Percentiles rank a stretch among this genome's conserved stretches.
Evolutionary conservation across 2,113 vertebrate species (phyloP).

Genomic region (Passer montanus): DNA sequence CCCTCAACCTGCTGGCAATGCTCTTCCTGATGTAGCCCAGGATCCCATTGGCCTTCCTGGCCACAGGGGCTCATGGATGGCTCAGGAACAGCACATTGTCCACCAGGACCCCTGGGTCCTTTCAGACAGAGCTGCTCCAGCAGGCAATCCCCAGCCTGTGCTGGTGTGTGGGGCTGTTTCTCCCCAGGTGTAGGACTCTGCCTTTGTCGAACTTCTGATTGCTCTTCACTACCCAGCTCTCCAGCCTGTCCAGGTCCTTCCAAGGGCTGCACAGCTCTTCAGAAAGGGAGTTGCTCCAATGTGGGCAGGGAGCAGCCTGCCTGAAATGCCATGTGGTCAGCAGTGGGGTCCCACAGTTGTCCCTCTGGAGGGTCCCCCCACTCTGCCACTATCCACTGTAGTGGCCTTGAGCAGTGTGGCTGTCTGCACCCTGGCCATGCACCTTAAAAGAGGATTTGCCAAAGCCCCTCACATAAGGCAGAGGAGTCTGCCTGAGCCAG

Average conservation of each 20-base stretch:
- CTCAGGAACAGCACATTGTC: background rate
- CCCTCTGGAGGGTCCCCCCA: background rate
- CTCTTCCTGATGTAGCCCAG: background rate
- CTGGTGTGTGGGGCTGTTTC: background rate
- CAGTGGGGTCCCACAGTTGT: fast-evolving
- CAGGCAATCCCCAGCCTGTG: background rate
- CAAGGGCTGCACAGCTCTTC: background rate
- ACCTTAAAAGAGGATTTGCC: background rate
- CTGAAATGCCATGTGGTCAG: fast-evolving
- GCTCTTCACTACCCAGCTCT: background rate
- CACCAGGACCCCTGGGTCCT: background rate
- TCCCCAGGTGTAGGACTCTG: background rate
- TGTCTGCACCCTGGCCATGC: background rate
- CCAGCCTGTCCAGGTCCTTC: background rate
- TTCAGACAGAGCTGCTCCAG: background rate
- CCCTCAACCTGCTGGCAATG: background rate
- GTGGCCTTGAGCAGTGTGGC: background rate
- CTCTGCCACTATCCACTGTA: background rate
- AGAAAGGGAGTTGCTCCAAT: background rate
- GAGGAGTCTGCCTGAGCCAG: background rate
- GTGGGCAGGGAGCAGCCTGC: background rate
- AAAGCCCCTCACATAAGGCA: fast-evolving
- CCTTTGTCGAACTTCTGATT: background rate
- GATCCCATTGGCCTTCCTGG: background rate
- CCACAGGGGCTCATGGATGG: background rate